Percentiles rank a stretch among this genome's conserved stretches.
Evolutionary conservation across 2,113 vertebrate species (phyloP).

Genomic region (Ginglymostoma cirratum): DNA sequence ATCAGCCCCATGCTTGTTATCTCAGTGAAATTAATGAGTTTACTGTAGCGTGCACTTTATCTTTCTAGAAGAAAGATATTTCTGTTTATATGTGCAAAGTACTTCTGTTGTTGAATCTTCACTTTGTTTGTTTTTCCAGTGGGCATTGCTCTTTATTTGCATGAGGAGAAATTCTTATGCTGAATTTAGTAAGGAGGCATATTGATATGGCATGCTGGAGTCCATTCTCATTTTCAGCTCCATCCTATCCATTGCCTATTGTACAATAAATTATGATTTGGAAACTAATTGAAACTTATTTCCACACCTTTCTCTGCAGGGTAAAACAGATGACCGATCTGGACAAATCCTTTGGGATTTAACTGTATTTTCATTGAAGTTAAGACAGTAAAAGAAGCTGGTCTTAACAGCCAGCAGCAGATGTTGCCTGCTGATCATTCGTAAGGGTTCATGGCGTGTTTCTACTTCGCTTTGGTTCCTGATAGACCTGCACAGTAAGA

Average conservation of each 20-base stretch:
- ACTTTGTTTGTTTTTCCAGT: not conserved
- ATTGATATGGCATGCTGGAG: not conserved
- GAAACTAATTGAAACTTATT: not conserved
- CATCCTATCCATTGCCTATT: not conserved
- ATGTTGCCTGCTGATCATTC: not conserved
- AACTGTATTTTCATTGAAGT: slow-evolving; percentile 24
- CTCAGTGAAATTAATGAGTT: not conserved
- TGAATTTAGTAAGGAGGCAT: not conserved
- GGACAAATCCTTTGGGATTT: not conserved
- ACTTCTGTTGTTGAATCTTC: not conserved
- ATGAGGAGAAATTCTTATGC: not conserved
- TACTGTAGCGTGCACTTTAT: not conserved
- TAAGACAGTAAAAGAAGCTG: not conserved
- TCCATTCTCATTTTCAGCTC: not conserved
- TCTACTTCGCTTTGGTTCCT: slow-evolving; percentile 10
- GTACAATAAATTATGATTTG: not conserved
- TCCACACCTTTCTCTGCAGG: not conserved
- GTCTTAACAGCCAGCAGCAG: slow-evolving; percentile 8
- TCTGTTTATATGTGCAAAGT: not conserved
- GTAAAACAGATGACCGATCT: not conserved
- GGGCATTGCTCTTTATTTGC: not conserved
- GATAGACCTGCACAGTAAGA: slow-evolving; percentile 19
- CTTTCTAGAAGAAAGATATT: not conserved
- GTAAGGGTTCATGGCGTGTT: slow-evolving; percentile 27
- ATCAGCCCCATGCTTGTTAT: too few relatives aligned